Evolutionary conservation across 2,888 invertebrate genomes (phyloP).

Genomic region (Cephonodes hylas): DNA sequence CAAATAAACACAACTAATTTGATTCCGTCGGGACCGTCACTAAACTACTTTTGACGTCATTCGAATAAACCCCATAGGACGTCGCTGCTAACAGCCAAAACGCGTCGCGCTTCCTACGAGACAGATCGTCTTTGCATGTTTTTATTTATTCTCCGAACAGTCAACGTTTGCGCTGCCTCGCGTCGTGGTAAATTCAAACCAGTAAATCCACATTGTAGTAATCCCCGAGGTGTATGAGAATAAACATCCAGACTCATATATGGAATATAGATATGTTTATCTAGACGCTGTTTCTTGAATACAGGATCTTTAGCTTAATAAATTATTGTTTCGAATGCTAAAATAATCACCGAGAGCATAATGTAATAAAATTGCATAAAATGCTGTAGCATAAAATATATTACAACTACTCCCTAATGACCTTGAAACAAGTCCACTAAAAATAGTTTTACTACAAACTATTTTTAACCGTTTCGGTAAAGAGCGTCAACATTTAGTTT

Average conservation of each 20-base stretch:
- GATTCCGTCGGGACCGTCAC: conserved; percentile 13
- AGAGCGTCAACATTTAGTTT: conserved; percentile 43
- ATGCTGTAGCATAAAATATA: neutral
- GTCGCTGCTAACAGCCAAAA: conserved; percentile 30
- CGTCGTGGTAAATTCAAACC: neutral
- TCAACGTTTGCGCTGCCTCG: conserved; percentile 3
- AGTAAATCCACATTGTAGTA: neutral
- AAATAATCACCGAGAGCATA: no score
- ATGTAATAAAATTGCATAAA: no score
- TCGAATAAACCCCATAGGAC: conserved; percentile 34
- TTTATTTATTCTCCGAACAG: conserved; percentile 13
- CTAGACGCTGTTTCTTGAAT: no score
- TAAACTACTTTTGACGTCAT: conserved; percentile 25
- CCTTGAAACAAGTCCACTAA: neutral
- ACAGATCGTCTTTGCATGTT: conserved; percentile 34
- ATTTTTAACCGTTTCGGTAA: conserved; percentile 41
- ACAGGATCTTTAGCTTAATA: no score
- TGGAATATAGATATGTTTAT: no score
- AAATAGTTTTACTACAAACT: conserved; percentile 14
- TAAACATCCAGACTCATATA: neutral
- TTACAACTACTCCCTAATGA: neutral
- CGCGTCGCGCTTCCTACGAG: conserved; percentile 20
- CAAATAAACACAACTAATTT: conserved; percentile 16
- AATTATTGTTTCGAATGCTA: no score
- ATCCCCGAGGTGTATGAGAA: neutral